A percentile compares a stretch with the other conserved stretches of the same genome.
phyloP scores from a whole-genome alignment of 1,140 invertebrate species.

The Uloborus diversus region DNA sequence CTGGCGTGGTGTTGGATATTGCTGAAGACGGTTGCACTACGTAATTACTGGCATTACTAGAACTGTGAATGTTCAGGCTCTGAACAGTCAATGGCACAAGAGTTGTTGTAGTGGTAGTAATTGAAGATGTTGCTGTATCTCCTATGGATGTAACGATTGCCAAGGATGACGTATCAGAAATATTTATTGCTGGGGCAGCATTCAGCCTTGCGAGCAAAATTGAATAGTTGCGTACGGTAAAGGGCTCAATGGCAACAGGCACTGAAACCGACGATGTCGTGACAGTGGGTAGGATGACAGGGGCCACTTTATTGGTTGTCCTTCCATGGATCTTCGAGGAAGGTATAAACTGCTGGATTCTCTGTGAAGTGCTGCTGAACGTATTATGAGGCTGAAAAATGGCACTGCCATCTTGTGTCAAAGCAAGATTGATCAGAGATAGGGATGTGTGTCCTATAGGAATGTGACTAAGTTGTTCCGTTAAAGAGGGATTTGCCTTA shows the following conservation, averaged over 20 bases:
- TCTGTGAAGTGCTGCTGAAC: background rate
- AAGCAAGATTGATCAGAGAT: constrained; percentile 58
- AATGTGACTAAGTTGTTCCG: constrained; percentile 5
- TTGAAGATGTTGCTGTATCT: background rate
- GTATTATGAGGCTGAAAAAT: constrained; percentile 57
- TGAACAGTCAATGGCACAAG: constrained; percentile 55
- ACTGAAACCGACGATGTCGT: constrained; percentile 1
- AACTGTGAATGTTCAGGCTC: constrained; percentile 40
- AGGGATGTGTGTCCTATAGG: constrained; percentile 1
- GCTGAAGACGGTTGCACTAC: constrained; percentile 18
- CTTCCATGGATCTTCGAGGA: constrained; percentile 17
- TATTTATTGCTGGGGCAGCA: constrained; percentile 41
- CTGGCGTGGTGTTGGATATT: background rate
- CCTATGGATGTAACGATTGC: background rate
- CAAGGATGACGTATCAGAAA: constrained; percentile 49
- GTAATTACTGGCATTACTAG: constrained; percentile 25
- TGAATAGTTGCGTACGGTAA: constrained; percentile 29
- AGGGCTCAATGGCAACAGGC: constrained; percentile 20
- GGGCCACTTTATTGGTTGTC: background rate
- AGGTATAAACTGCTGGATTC: constrained; percentile 22
- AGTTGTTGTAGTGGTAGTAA: constrained; percentile 12
- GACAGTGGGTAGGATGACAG: constrained; percentile 18
- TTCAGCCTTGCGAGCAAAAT: constrained; percentile 46
- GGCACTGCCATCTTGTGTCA: constrained; percentile 60
- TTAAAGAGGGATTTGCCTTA: too few relatives aligned